Percentiles rank a stretch among this genome's conserved stretches.
phyloP scores from a whole-genome alignment of 2,797 vertebrate genomes.

The Intellagama lesueurii region DNA sequence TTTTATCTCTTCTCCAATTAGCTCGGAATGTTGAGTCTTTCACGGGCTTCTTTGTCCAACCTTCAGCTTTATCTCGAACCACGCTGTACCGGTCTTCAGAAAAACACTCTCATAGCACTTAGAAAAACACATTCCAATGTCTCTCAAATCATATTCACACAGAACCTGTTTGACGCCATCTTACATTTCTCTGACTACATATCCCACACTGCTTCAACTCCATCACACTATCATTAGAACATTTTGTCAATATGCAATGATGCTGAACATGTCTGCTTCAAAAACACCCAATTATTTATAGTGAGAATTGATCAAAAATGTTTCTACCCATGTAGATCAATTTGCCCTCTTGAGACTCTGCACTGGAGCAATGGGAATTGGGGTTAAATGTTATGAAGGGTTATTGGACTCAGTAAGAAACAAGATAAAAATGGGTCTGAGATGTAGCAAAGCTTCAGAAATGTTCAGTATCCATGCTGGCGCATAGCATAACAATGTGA shows the following conservation, averaged over 20 bases:
- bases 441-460: background rate
- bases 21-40: no score
- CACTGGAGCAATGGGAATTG: background rate
- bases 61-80: no score
- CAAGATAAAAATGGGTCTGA: background rate
- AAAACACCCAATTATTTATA: conserved; percentile 61
- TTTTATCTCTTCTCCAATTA: no score
- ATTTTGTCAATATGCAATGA: conserved; percentile 69
- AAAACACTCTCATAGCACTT: no score
- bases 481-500: background rate
- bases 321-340: conserved; percentile 56
- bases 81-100: no score
- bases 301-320: conserved; percentile 71
- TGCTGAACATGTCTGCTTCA: conserved; percentile 66
- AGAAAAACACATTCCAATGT: no score
- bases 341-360: conserved; percentile 33
- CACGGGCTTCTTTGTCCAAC: no score
- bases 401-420: background rate
- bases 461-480: background rate
- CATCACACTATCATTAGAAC: conserved; percentile 55
- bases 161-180: no score
- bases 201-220: no score
- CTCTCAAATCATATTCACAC: no score
- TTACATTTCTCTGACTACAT: no score
- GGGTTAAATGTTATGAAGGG: background rate